These are phyloP conservation scores for Neolamprologus kungweensis DNA, from an alignment of 2,113 vertebrate genomes.

Conservation along the genomic window DNA sequence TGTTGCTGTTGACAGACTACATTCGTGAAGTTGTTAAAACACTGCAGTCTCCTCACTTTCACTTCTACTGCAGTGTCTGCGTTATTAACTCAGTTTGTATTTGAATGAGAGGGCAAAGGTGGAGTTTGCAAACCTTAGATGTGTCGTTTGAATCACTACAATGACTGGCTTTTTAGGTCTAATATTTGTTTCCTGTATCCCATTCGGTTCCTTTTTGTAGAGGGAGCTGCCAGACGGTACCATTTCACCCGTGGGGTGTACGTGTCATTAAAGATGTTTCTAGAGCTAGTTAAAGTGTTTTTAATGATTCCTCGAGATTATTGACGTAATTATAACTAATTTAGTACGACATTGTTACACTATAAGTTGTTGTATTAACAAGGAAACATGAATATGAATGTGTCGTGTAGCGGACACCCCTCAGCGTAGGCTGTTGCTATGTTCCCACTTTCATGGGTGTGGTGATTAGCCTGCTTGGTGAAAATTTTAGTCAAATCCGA, in stretches of 20 bases:
- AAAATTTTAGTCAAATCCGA: constrained; percentile 60
- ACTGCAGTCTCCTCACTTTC: background rate
- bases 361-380: background rate
- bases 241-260: constrained; percentile 44
- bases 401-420: constrained; percentile 16
- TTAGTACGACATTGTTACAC: rapidly evolving
- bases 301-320: rapidly evolving
- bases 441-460: constrained; percentile 80
- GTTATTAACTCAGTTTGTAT: background rate
- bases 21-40: background rate
- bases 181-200: constrained; percentile 66
- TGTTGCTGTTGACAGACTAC: background rate
- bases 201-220: constrained; percentile 64
- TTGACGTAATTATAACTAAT: rapidly evolving
- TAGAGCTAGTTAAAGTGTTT: rapidly evolving
- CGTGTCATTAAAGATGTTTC: background rate
- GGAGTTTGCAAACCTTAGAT: background rate
- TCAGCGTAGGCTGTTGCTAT: constrained; percentile 68
- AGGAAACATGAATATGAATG: background rate
- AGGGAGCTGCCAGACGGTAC: constrained; percentile 61
- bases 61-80: background rate
- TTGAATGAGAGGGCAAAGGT: background rate
- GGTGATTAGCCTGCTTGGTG: constrained; percentile 70
- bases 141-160: background rate
- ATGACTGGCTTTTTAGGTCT: background rate